phyloP scores from a whole-genome alignment of 2,888 invertebrate genomes.

The Argyresthia albistria region DNA sequence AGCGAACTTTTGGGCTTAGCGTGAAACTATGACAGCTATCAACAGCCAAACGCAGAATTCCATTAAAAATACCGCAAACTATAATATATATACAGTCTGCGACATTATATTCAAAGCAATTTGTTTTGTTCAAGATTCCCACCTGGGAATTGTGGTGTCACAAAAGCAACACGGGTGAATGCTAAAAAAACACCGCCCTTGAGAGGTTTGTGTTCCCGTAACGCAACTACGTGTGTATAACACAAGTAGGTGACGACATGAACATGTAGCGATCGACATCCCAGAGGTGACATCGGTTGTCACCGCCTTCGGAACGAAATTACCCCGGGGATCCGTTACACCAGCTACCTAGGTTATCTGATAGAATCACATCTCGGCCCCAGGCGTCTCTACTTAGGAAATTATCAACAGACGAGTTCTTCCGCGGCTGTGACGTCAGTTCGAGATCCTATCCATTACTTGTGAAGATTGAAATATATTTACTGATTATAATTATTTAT shows the following conservation, averaged over 20 bases:
- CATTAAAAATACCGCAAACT: too few relatives aligned
- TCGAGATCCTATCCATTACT: not conserved
- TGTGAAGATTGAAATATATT: too few relatives aligned
- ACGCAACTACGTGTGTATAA: not conserved
- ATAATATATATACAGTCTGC: too few relatives aligned
- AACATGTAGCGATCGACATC: constrained; percentile 1
- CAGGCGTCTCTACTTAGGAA: not conserved
- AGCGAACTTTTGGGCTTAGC: too few relatives aligned
- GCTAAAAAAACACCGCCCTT: not conserved
- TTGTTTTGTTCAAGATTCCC: too few relatives aligned
- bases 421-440: not conserved
- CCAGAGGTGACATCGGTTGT: constrained; percentile 1
- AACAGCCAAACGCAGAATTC: too few relatives aligned
- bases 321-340: constrained; percentile 1
- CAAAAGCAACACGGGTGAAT: not conserved
- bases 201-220: not conserved
- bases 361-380: not conserved
- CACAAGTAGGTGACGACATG: not conserved
- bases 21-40: too few relatives aligned
- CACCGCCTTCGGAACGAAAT: constrained; percentile 1
- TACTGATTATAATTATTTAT: too few relatives aligned
- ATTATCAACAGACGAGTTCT: not conserved
- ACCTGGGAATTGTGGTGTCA: too few relatives aligned
- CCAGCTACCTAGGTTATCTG: not conserved
- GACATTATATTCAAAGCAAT: too few relatives aligned